phyloP scores from a whole-genome alignment of 2,888 invertebrate genomes.

The Conus canariensis region DNA sequence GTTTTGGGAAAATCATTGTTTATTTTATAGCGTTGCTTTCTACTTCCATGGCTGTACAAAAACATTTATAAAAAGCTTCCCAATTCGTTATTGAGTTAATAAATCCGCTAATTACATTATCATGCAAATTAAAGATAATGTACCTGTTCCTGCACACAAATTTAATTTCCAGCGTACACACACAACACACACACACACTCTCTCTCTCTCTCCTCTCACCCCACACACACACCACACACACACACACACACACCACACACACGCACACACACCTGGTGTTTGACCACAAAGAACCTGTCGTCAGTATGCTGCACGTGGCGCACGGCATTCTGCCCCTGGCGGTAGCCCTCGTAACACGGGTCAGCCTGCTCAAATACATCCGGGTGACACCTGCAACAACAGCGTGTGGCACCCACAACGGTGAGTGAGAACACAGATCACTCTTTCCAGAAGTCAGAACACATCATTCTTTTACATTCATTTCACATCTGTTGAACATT shows the following conservation, averaged over 20 bases:
- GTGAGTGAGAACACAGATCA: too few relatives aligned
- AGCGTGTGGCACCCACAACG: too few relatives aligned
- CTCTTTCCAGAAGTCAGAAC: too few relatives aligned
- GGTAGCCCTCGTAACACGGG: conserved; percentile 35
- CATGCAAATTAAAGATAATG: too few relatives aligned
- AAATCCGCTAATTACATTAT: too few relatives aligned
- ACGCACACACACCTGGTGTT: conserved; percentile 1
- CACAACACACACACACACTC: neutral
- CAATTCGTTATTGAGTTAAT: too few relatives aligned
- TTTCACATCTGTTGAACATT: too few relatives aligned
- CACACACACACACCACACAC: conserved; percentile 3
- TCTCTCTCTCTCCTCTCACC: neutral
- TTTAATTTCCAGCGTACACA: neutral
- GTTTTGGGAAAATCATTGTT: too few relatives aligned
- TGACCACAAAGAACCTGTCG: conserved; percentile 21
- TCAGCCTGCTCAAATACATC: conserved; percentile 15
- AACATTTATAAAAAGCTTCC: too few relatives aligned
- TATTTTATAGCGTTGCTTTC: too few relatives aligned
- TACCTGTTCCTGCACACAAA: neutral
- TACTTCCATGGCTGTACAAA: too few relatives aligned
- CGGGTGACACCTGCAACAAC: neutral
- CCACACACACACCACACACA: conserved; percentile 14
- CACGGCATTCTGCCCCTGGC: conserved; percentile 2
- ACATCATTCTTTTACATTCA: too few relatives aligned
- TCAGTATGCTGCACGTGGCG: conserved; percentile 4